These are phyloP conservation scores for Petrolisthes manimaculis DNA, from an alignment of 2,888 invertebrate species.

Conservation along the genomic window DNA sequence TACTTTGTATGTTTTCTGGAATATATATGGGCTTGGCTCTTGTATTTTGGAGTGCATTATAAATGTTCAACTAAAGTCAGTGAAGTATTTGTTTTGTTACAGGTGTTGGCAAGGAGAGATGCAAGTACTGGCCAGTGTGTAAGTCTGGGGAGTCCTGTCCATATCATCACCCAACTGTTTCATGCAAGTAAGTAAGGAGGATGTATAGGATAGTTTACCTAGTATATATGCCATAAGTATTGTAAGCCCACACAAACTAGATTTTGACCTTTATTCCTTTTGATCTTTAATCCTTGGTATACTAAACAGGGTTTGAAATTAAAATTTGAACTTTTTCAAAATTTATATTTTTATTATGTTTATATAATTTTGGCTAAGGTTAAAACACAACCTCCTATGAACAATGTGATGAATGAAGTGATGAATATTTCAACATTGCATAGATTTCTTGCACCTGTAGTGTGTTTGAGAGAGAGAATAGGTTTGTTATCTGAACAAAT, in stretches of 20 bases:
- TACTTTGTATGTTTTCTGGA: too few relatives aligned
- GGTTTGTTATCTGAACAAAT: background rate
- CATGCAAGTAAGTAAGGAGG: slow-evolving; percentile 74
- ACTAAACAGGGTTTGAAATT: too few relatives aligned
- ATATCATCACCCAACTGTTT: slow-evolving; percentile 71
- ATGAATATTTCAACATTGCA: too few relatives aligned
- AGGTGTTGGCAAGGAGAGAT: slow-evolving; percentile 72
- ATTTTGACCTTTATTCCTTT: too few relatives aligned
- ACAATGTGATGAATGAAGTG: too few relatives aligned
- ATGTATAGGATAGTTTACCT: background rate
- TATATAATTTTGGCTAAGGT: too few relatives aligned
- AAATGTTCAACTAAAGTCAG: background rate
- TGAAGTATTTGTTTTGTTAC: background rate
- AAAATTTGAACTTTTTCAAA: too few relatives aligned
- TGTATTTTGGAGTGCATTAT: background rate
- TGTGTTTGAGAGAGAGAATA: slow-evolving; percentile 9
- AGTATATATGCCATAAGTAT: background rate
- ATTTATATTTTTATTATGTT: too few relatives aligned
- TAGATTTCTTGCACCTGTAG: background rate
- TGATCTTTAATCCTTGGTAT: too few relatives aligned
- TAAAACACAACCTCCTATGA: too few relatives aligned
- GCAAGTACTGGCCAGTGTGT: slow-evolving; percentile 80
- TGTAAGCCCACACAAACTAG: too few relatives aligned
- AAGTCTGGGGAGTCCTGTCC: slow-evolving; percentile 71
- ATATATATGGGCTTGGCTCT: too few relatives aligned